phyloP scores from a whole-genome alignment of 2,797 vertebrate species.

The Anisognathus igniventris region DNA sequence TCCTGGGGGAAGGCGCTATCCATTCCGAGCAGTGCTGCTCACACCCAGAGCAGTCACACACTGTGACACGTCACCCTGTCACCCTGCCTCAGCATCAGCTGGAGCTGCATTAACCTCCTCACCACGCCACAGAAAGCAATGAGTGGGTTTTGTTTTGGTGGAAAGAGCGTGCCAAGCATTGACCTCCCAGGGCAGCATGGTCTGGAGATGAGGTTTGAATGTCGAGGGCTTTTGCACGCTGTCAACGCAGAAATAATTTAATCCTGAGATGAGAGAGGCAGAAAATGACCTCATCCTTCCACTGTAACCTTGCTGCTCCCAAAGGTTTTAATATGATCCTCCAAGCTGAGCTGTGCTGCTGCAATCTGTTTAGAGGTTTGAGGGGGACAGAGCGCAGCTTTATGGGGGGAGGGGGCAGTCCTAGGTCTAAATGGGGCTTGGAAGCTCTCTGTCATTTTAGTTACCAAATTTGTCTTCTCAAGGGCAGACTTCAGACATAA shows the following conservation, averaged over 20 bases:
- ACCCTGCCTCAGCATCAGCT: neutral
- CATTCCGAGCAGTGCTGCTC: neutral
- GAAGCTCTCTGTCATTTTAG: neutral
- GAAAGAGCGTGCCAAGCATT: accelerated
- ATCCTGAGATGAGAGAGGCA: slow-evolving; percentile 11
- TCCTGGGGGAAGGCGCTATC: neutral
- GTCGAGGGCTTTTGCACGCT: neutral
- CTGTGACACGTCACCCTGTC: neutral
- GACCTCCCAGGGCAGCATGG: neutral
- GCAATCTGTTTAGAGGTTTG: neutral
- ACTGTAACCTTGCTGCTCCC: slow-evolving; percentile 31
- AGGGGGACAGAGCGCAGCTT: neutral
- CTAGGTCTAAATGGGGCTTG: neutral
- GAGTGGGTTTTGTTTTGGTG: accelerated
- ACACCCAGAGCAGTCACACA: neutral
- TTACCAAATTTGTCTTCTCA: neutral
- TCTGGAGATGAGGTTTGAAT: neutral
- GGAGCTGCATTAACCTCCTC: neutral
- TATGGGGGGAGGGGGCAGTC: neutral
- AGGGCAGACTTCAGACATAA: neutral
- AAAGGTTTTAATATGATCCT: slow-evolving; percentile 37
- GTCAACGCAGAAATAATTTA: slow-evolving; percentile 4
- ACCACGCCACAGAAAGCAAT: accelerated
- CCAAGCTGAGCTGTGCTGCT: neutral
- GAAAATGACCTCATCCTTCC: slow-evolving; percentile 41